These are phyloP conservation scores for Ellobium chinense DNA, from an alignment of 2,888 invertebrate genomes.

Conservation along the genomic window DNA sequence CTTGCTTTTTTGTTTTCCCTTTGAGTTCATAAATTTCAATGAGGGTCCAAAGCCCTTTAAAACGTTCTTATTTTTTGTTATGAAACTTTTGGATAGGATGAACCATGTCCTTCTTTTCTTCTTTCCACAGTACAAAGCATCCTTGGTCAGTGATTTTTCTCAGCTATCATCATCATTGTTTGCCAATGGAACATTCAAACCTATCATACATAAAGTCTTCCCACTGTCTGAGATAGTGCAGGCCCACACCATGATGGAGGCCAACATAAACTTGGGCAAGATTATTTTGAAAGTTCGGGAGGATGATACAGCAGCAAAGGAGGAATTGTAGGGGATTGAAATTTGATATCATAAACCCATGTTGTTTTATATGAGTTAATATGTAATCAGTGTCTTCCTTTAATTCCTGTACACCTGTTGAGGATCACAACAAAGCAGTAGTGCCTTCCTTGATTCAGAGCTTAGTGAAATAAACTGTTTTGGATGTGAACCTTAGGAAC, in stretches of 20 bases:
- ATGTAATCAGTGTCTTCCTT: too few relatives aligned
- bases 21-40: too few relatives aligned
- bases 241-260: constrained; percentile 76
- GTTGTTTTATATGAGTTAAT: too few relatives aligned
- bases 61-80: too few relatives aligned
- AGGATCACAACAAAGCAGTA: too few relatives aligned
- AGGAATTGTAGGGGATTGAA: constrained; percentile 43
- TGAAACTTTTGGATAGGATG: too few relatives aligned
- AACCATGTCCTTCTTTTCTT: constrained; percentile 1
- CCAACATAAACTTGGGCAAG: constrained; percentile 76
- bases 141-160: constrained; percentile 69
- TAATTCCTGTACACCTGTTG: too few relatives aligned
- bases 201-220: constrained; percentile 70
- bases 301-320: constrained; percentile 49
- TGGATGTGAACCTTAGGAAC: too few relatives aligned
- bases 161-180: constrained; percentile 66
- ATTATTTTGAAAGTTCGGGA: constrained; percentile 69
- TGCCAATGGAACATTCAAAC: constrained; percentile 64
- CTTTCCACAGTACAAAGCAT: constrained; percentile 75
- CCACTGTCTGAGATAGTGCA: constrained; percentile 69
- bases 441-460: too few relatives aligned
- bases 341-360: not conserved
- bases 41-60: too few relatives aligned
- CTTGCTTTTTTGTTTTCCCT: too few relatives aligned
- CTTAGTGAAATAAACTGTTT: too few relatives aligned